Evolutionary conservation across 2,113 vertebrate species (phyloP), one percentile per base, ranked within the genome.

Genomic region (Coregonus clupeaformis): DNA sequence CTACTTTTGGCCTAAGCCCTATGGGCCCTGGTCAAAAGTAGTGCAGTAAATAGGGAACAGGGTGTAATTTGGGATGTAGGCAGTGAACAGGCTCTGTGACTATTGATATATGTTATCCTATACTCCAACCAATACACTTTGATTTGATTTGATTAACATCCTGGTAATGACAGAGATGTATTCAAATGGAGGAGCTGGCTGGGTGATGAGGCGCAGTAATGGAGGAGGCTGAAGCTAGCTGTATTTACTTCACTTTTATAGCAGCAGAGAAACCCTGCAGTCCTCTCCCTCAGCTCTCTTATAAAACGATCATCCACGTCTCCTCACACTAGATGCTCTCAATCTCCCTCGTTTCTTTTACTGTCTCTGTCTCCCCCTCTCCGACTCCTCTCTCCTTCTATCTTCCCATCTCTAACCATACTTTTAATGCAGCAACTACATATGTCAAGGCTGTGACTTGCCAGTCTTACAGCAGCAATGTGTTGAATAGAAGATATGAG

Each of bases 211-310:
- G 36, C 20, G 22, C 55, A 0, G 78, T 74, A 75, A 76, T 70
- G 68, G 32, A 80, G 63, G 70, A 57, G 68, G 52, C 63, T 81
- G 55, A 52, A 14, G 14, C 77, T 72, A 72, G 77, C 45, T 73
- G 70, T 84, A 68, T 87, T 84, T 78, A 79, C 75, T 69, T 22
- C 66, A 27, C 25, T 77, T 82, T 82, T 73, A 69, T 55, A 72
- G 72, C 68, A 13, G 18, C 65, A 11, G n/a, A 14, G 73, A 32
- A 57, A 65, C 45, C 71, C 52, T 73, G 57, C 70, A 52, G 69
- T 66, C 57, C 55, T 75, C 36, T 63, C 25, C 59, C 76, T 70
- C 59, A 47, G 64, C 64, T 81, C 3, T 1, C 36, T 14, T 68
- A 27, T 68, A 52, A 80, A 75, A 69, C 69, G 63, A 69, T 76